A percentile compares a stretch with the other conserved stretches of the same genome.
These are phyloP conservation scores for Dinocampus coccinellae DNA, from an alignment of 2,888 invertebrate genomes.

Conservation along the genomic window DNA sequence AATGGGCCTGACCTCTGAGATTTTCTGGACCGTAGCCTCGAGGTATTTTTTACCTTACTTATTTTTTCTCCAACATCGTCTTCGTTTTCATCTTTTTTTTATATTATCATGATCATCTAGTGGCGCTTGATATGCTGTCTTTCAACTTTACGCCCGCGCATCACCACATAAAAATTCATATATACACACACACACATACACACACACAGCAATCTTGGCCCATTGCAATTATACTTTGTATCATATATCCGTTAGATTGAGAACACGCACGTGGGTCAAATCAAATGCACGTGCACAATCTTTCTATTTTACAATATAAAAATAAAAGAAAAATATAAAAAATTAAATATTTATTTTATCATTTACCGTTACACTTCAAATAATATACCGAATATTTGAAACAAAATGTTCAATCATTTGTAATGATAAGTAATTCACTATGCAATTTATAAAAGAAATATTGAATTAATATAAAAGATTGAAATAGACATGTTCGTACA, in stretches of 20 bases:
- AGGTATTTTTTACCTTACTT: constrained; percentile 41
- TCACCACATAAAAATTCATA: too few relatives aligned
- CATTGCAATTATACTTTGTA: background rate
- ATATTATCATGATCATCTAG: background rate
- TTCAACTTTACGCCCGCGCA: background rate
- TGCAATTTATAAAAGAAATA: too few relatives aligned
- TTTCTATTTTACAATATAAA: background rate
- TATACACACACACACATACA: background rate
- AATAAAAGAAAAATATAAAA: background rate
- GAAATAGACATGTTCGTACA: background rate
- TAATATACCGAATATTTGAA: too few relatives aligned
- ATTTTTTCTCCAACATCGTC: constrained; percentile 14
- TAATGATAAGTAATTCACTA: too few relatives aligned
- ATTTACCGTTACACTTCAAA: background rate
- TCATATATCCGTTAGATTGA: background rate
- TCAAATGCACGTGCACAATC: constrained; percentile 18
- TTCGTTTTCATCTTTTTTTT: background rate
- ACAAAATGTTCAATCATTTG: too few relatives aligned
- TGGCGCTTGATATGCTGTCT: background rate
- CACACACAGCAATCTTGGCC: background rate
- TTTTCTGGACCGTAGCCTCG: constrained; percentile 46
- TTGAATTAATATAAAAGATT: background rate
- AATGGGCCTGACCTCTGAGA: constrained; percentile 36
- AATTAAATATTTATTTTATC: constrained; percentile 21
- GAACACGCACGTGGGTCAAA: constrained; percentile 23